Percentiles rank a stretch among this genome's conserved stretches.
Evolutionary conservation across 2,797 vertebrate species (phyloP).

Genomic region (Notoglanidium macrostoma): DNA sequence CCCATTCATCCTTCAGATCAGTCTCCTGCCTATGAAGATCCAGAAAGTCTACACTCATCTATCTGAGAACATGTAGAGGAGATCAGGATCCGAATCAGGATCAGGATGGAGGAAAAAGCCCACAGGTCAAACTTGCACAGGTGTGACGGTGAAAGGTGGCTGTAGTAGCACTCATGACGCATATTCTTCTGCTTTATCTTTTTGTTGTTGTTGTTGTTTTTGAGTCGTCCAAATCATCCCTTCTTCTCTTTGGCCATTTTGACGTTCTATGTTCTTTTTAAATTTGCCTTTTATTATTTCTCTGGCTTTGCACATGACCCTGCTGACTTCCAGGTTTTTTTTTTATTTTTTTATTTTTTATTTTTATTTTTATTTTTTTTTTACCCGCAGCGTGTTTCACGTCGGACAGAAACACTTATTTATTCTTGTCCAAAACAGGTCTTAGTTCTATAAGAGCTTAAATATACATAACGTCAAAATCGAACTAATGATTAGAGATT

Average conservation of each 20-base stretch:
- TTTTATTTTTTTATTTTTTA: background rate
- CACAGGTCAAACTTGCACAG: slow-evolving; percentile 19
- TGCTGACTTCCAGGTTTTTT: too few relatives aligned
- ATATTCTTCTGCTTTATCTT: background rate
- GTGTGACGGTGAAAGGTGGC: background rate
- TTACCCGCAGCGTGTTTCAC: background rate
- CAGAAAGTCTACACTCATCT: slow-evolving; percentile 16
- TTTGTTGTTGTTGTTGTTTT: background rate
- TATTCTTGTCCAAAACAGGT: background rate
- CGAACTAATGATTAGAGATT: background rate
- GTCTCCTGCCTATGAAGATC: background rate
- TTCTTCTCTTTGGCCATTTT: background rate
- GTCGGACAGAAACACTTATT: background rate
- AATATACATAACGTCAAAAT: background rate
- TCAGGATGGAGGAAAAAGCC: background rate
- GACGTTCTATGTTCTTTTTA: slow-evolving; percentile 7
- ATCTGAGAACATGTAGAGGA: background rate
- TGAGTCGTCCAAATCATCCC: background rate
- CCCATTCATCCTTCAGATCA: slow-evolving; percentile 31
- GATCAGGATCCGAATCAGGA: background rate
- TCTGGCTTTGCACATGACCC: background rate
- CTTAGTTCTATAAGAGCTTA: background rate
- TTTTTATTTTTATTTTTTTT: background rate
- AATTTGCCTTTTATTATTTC: background rate
- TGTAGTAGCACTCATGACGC: slow-evolving; percentile 40